Percentiles rank a stretch among this genome's conserved stretches.
phyloP scores from a whole-genome alignment of 1,140 invertebrate genomes.

The Bombus superbus region DNA sequence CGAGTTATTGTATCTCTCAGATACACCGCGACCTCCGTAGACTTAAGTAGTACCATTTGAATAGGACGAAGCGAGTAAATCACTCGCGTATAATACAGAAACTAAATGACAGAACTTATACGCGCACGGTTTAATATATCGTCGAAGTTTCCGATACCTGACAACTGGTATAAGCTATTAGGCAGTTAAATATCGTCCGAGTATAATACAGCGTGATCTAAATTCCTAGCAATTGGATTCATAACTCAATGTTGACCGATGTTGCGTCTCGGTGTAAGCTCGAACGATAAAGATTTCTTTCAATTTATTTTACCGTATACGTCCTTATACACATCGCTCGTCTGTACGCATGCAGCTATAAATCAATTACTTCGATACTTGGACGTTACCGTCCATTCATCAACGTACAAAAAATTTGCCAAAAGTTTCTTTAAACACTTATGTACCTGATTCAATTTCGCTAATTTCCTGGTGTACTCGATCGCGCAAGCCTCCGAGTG shows the following conservation, averaged over 20 bases:
- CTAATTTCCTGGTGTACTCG: slow-evolving; percentile 79
- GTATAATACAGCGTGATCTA: not conserved
- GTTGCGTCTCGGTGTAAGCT: not conserved
- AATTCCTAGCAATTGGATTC: not conserved
- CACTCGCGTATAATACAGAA: not conserved
- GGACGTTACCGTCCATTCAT: not conserved
- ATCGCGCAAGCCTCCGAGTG: slow-evolving; percentile 85
- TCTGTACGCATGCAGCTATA: not conserved
- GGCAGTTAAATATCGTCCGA: not conserved
- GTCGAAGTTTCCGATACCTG: not conserved
- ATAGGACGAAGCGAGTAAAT: not conserved
- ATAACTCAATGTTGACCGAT: not conserved
- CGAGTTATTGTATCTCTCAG: no score
- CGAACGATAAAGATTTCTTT: not conserved
- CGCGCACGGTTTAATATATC: not conserved
- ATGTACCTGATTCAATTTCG: slow-evolving; percentile 76
- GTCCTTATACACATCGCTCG: not conserved
- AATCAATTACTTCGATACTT: not conserved
- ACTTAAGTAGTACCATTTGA: not conserved
- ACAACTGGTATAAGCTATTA: slow-evolving; percentile 2
- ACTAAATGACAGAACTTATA: not conserved
- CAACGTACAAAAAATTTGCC: not conserved
- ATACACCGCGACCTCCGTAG: no score
- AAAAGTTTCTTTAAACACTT: not conserved
- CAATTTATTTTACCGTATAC: not conserved